Evolutionary conservation across 2,797 vertebrate genomes (phyloP), one percentile per base, ranked within the genome.

Genomic region (Peromyscus nudipes): DNA sequence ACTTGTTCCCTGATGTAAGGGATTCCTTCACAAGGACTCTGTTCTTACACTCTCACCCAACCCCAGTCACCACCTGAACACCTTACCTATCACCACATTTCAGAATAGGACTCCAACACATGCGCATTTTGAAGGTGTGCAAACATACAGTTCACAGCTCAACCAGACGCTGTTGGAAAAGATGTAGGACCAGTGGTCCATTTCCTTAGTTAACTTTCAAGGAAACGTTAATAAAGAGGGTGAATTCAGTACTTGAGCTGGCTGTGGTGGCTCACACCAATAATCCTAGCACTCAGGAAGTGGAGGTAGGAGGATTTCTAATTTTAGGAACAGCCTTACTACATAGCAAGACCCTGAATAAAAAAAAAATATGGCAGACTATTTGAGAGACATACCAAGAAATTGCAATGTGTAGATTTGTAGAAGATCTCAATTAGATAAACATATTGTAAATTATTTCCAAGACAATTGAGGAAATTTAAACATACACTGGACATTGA

Each of bases 141-240:
- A 27, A 6, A 37, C 3, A 43, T 55, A n/a, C 2, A n/a, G 29
- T 85, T 25, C 31, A 64, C 27, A 64, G 10, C 46, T 88, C 23
- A 67, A 10, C 10, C 21, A 73, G 69, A 84, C 37, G 25, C 73
- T 57, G 21, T 40, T 82, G 80, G 62, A 92, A 86, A 60, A 85
- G 73, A 64, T 12, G 17, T 3, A 64, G 6, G 57, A 55, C 25
- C 37, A 76, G 62, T 19, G 17, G 57, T 57, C 11, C 57, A 19
- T 77, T 86, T 92, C 80, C 27, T 81, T 69, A 77, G 16, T 89
- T 91, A 79, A 83, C 52, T 67, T 83, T 40, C 16, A 62, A 91
- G 71, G 23, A 69, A 46, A 79, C 4, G 46, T 69, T 11, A 6
- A 31, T 43, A 57, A 80, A 16, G 90, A 69, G 5, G 34, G 73